These are phyloP conservation scores for Neogale vison DNA, from an alignment of 2,113 vertebrate genomes.

Conservation along the genomic window DNA sequence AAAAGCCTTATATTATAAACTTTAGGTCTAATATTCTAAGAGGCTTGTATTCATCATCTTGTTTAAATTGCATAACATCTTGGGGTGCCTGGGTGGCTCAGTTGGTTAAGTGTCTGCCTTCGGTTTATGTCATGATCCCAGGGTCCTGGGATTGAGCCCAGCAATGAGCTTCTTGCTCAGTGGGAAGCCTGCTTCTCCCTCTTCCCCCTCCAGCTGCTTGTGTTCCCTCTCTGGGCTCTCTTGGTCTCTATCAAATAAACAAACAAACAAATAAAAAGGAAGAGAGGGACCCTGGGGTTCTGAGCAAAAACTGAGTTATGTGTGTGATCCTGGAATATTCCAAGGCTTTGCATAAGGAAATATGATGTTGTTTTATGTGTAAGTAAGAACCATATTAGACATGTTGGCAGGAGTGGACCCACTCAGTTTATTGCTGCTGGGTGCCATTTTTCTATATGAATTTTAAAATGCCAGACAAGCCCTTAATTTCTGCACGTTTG, in stretches of 20 bases:
- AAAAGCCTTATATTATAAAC: slow-evolving; percentile 10
- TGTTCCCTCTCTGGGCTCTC: too few species aligned
- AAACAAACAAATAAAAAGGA: background rate
- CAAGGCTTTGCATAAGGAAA: background rate
- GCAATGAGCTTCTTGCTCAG: too few species aligned
- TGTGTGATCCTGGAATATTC: background rate
- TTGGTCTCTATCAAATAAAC: too few species aligned
- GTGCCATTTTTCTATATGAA: background rate
- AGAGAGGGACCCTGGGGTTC: background rate
- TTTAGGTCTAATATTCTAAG: background rate
- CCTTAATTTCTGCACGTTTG: slow-evolving; percentile 17
- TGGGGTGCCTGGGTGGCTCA: too few species aligned
- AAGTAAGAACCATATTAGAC: background rate
- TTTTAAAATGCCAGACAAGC: background rate
- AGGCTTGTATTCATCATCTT: background rate
- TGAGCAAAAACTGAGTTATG: background rate
- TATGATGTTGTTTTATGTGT: background rate
- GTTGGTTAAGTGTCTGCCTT: too few species aligned
- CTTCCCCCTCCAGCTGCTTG: too few species aligned
- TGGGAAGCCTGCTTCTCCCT: too few species aligned
- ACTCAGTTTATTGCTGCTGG: background rate
- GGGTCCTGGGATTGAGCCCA: too few species aligned
- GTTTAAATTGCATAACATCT: background rate
- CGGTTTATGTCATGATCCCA: too few species aligned
- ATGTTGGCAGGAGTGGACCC: background rate